These are phyloP conservation scores for Anadara kagoshimensis DNA, from an alignment of 1,140 invertebrate genomes.

Conservation along the genomic window DNA sequence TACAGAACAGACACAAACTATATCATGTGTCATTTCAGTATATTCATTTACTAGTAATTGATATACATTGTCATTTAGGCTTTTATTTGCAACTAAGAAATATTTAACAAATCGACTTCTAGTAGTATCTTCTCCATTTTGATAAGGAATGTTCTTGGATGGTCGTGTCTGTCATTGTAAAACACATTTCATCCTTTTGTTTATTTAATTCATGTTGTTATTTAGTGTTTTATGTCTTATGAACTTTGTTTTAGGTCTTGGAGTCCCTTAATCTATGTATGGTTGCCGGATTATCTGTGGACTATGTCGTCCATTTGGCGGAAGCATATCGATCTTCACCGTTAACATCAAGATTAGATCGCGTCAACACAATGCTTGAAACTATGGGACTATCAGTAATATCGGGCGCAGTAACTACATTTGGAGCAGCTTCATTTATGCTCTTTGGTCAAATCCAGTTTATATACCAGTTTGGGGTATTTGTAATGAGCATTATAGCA, in stretches of 20 bases:
- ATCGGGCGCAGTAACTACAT: constrained; percentile 59
- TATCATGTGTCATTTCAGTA: no score
- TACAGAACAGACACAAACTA: no score
- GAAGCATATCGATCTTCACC: constrained; percentile 59
- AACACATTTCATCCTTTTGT: no score
- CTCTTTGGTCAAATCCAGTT: constrained; percentile 60
- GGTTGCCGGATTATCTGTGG: constrained; percentile 64
- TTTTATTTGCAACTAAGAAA: no score
- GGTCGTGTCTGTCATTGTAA: no score
- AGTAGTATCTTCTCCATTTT: no score
- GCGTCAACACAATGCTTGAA: constrained; percentile 56
- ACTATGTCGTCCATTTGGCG: constrained; percentile 67
- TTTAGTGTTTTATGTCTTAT: no score
- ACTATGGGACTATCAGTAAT: constrained; percentile 59
- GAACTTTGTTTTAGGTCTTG: constrained; percentile 54
- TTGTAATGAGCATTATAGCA: constrained; percentile 55
- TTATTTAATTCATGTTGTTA: no score
- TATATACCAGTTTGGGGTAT: constrained; percentile 61
- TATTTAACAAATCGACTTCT: no score
- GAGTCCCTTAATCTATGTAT: constrained; percentile 65
- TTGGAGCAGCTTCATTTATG: constrained; percentile 59
- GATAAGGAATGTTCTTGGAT: no score
- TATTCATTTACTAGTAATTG: no score
- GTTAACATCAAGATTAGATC: constrained; percentile 36
- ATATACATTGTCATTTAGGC: no score